Conservation (phyloP, 2,888 invertebrate genomes). For the Rhopalosiphum nymphaeae region DNA sequence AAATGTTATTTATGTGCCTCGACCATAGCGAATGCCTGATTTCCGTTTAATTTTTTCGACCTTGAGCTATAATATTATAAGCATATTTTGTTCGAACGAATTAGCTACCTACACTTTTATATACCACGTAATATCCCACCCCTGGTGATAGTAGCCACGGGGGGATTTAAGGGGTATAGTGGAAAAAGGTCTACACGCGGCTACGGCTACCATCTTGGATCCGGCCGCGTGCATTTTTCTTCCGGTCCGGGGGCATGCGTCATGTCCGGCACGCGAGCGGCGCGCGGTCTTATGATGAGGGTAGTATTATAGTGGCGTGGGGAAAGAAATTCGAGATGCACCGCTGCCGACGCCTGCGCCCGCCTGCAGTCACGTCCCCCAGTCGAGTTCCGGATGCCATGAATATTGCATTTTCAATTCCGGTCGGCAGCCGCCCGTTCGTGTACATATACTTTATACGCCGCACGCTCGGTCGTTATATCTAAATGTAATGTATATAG, state of each 20-base stretch:
- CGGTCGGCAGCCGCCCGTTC: constrained; percentile 40
- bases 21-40: not conserved
- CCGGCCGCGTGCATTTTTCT: constrained; percentile 61
- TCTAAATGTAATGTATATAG: not conserved
- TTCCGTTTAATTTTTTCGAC: not conserved
- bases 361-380: not conserved
- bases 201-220: constrained; percentile 55
- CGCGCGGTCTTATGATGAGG: not conserved
- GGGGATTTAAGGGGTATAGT: not conserved
- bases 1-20: not conserved
- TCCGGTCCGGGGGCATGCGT: constrained; percentile 62
- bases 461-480: not conserved
- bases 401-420: constrained; percentile 65
- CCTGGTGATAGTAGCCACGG: not conserved
- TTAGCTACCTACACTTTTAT: not conserved
- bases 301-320: not conserved
- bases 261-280: constrained; percentile 50
- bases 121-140: not conserved
- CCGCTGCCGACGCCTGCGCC: not conserved
- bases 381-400: constrained; percentile 41
- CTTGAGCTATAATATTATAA: not conserved
- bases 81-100: not conserved
- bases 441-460: not conserved
- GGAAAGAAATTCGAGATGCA: constrained; percentile 57
- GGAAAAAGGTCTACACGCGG: not conserved